Evolutionary conservation across 53 echinoderm and acorn worm species (phyloP), one percentile per base, ranked within the genome.

Genomic region (Zoroaster sp.): DNA sequence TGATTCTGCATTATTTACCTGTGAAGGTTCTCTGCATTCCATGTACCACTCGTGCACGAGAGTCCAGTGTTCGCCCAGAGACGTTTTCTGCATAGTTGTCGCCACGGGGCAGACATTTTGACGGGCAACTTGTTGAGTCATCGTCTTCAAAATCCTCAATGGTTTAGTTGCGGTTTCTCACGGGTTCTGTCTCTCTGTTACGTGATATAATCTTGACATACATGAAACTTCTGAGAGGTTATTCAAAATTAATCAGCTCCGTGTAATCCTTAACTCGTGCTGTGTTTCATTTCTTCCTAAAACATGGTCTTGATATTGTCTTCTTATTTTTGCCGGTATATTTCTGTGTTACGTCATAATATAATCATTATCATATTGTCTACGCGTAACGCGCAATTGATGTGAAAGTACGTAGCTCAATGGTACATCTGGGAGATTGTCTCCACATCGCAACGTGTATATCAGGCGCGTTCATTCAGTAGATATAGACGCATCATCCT

Each of bases 31-130:
- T 38, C 90, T 20, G 17, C 73, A 46, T 39, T 90, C 90, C 90
- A 90, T 90, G 72, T 90, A 90, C 90, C 90, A 90, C 53, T 90
- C 83, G 32, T 90, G 72, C 35, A 75, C 90, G 17, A 90, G 81
- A 34, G 72, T 71, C 90, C 90, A 90, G 1, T 90, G 90, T 31
- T 83, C 73, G 78, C 78, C 55, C 9, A 78, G 34, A 33, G 78
- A 53, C 0, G 78, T 78, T n/a, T 17, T n/a, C 21, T 40, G 40
- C 40, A 20, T 20, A 28, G 49, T 44, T 31, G 78, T 53, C 54
- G 78, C 78, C 55, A 21, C 9, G 53, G 78, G 78, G 78, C 53
- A 21, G 55, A 78, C 54, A 52, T 21, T 53, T 35, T 53, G 52
- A 31, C 55, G 52, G 51, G 52, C 35, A 23, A 31, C 43, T 41